These are phyloP conservation scores for Lycocerus yunnanus DNA, from an alignment of 2,888 invertebrate genomes.

Conservation along the genomic window DNA sequence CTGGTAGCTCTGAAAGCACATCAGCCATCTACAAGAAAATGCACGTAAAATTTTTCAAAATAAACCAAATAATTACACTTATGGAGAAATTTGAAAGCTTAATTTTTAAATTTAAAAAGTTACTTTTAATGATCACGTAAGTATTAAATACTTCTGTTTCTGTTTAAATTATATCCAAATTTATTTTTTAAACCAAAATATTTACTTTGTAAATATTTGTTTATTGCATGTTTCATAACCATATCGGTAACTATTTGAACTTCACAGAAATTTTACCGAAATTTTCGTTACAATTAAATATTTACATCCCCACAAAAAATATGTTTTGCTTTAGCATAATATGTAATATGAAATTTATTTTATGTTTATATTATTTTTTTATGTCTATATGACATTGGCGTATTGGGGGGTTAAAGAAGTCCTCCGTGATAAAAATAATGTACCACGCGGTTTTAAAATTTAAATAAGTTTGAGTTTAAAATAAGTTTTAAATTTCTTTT, in stretches of 20 bases:
- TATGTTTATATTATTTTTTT: too few relatives aligned
- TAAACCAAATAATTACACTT: not conserved
- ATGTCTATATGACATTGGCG: too few relatives aligned
- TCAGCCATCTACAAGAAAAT: not conserved
- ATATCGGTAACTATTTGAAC: not conserved
- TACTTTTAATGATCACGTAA: not conserved
- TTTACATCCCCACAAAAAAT: too few relatives aligned
- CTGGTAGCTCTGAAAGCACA: not conserved
- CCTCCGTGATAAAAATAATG: too few relatives aligned
- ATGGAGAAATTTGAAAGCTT: not conserved
- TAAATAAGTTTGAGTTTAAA: too few relatives aligned
- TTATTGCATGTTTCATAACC: not conserved
- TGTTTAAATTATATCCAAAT: not conserved
- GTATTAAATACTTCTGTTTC: not conserved
- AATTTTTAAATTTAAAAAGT: not conserved
- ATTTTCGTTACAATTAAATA: too few relatives aligned
- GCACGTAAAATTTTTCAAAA: not conserved
- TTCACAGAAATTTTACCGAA: too few relatives aligned
- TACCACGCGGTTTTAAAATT: too few relatives aligned
- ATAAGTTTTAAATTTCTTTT: too few relatives aligned
- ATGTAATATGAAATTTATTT: too few relatives aligned
- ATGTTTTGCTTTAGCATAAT: too few relatives aligned
- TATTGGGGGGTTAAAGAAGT: too few relatives aligned
- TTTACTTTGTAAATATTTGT: not conserved
- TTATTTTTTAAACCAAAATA: not conserved